Percentiles rank a stretch among this genome's conserved stretches.
Conservation (phyloP, 2,888 invertebrate species). For the Megalurothrips usitatus region DNA sequence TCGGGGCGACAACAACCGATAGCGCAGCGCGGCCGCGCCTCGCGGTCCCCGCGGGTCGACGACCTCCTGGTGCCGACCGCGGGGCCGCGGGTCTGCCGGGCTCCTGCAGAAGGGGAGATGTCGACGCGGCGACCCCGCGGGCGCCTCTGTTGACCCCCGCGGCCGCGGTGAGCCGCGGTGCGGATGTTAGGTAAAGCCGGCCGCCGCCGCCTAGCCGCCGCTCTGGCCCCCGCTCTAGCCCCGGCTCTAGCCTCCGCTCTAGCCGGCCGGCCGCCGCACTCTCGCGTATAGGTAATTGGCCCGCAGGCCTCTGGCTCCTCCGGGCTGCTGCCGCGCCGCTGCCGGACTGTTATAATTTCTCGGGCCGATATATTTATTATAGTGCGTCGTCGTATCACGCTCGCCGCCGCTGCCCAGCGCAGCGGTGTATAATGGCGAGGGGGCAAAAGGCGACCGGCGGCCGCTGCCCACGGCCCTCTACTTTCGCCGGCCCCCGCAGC, state of each 20-base stretch:
- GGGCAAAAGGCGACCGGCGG: no score
- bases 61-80: background rate
- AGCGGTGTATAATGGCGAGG: background rate
- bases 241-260: background rate
- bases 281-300: constrained; percentile 3
- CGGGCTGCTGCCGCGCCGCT: background rate
- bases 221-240: no score
- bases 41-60: background rate
- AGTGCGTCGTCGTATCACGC: constrained; percentile 1
- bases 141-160: background rate
- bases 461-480: no score
- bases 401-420: background rate
- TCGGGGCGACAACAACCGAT: background rate
- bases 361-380: constrained; percentile 19
- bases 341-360: constrained; percentile 13
- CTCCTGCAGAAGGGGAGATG: background rate
- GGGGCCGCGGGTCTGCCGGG: background rate
- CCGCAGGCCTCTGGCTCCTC: background rate
- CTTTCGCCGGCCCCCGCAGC: background rate
- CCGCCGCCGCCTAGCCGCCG: no score
- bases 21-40: background rate
- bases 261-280: background rate
- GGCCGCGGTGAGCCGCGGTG: no score
- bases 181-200: no score
- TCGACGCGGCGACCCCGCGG: background rate